These are phyloP conservation scores for Delia radicum DNA, from an alignment of 1,140 invertebrate species.

Conservation along the genomic window DNA sequence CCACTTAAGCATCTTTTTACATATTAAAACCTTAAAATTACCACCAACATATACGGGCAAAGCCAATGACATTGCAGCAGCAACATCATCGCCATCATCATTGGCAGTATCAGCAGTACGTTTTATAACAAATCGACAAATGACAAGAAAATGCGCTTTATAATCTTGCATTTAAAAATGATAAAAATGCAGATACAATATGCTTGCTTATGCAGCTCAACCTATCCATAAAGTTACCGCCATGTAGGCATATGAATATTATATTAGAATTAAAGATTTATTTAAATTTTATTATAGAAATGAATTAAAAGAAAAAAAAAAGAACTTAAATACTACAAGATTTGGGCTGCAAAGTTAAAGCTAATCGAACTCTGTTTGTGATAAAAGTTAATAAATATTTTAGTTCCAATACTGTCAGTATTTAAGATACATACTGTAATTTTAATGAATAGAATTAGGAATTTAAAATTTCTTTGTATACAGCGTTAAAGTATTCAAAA, in stretches of 20 bases:
- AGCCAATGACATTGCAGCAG: slow-evolving; percentile 13
- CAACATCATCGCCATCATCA: slow-evolving; percentile 41
- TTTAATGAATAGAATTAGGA: too few species aligned
- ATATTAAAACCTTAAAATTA: slow-evolving; percentile 24
- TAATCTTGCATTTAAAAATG: slow-evolving; percentile 53
- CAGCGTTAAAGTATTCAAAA: too few species aligned
- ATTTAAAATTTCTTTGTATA: too few species aligned
- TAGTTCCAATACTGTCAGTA: too few species aligned
- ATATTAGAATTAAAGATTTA: not conserved
- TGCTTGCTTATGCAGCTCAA: not conserved
- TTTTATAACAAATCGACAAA: slow-evolving; percentile 52
- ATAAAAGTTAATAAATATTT: too few species aligned
- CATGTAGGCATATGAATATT: not conserved
- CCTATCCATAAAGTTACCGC: not conserved
- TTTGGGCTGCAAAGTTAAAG: too few species aligned
- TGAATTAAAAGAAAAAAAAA: too few species aligned
- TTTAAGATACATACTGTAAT: too few species aligned
- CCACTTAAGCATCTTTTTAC: slow-evolving; percentile 30
- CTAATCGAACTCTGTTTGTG: too few species aligned
- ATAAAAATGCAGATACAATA: slow-evolving; percentile 34
- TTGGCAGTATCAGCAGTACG: slow-evolving; percentile 8
- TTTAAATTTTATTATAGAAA: too few species aligned
- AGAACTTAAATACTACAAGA: too few species aligned
- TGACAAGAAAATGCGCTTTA: slow-evolving; percentile 56
- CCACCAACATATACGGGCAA: not conserved